Conservation (phyloP, 2,113 vertebrate species). For the Dunckerocampus dactyliophorus region DNA sequence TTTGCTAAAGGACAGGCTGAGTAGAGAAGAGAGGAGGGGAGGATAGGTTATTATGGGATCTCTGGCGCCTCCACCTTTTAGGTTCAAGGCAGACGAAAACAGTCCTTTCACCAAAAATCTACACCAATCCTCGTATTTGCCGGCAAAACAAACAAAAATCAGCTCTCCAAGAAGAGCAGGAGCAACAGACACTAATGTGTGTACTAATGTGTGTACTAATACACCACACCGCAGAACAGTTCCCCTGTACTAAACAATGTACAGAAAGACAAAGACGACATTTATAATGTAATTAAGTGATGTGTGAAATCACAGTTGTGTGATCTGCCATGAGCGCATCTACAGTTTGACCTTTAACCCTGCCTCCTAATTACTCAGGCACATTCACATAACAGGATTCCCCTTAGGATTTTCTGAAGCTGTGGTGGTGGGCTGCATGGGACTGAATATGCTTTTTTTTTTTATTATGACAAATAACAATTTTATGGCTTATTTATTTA, state of each 20-base stretch:
- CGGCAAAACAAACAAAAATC: slow-evolving; percentile 18
- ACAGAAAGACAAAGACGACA: background rate
- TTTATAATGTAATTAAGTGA: background rate
- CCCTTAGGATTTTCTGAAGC: too few species aligned
- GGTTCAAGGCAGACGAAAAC: slow-evolving; percentile 42
- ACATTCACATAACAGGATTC: too few species aligned
- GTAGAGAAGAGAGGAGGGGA: slow-evolving; percentile 19
- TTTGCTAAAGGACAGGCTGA: slow-evolving; percentile 68
- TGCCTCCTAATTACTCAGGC: too few species aligned
- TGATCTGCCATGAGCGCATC: too few species aligned
- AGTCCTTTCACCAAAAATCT: slow-evolving; percentile 34
- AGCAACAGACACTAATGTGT: background rate
- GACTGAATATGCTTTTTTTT: too few species aligned
- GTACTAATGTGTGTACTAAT: background rate
- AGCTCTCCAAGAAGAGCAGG: background rate
- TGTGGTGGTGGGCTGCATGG: too few species aligned
- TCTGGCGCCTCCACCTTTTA: slow-evolving; percentile 62
- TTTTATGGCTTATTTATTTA: too few species aligned
- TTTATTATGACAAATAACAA: too few species aligned
- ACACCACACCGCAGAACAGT: background rate
- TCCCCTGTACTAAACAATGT: background rate
- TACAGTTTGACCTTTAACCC: too few species aligned
- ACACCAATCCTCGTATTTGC: background rate
- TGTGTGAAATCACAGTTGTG: too few species aligned
- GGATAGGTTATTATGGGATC: slow-evolving; percentile 58